Evolutionary conservation across 2,113 vertebrate species (phyloP), one percentile per base, ranked within the genome.

Genomic region (Tylochromis polylepis): DNA sequence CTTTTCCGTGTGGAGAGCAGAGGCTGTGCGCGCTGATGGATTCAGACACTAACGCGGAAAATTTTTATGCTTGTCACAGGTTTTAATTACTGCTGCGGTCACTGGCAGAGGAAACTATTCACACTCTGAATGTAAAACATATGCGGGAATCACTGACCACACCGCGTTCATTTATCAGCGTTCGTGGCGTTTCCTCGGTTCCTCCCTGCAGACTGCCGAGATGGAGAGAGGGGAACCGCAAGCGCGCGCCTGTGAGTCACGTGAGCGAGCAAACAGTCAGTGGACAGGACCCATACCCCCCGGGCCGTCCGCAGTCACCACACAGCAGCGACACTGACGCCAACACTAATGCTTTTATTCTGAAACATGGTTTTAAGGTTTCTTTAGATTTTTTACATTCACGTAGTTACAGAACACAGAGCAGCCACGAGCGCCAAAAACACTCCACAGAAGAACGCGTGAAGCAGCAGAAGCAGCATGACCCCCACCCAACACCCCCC

Each of bases 331-430:
- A 53, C 11, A 77, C 72, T n/a, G 46, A 31, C 18, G n/a, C 53
- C 58, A 62, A 59, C 85, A 81, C 56, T 34, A 1, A 62, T 8
- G 9, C 3, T 53, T 89, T 91, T 91, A 90, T 86, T 91, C n/a
- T 82, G 34, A 82, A 81, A 86, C 34, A 85, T 14, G 10, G 53
- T 57, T 75, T 62, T 70, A 83, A 86, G 43, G 83, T 85, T 67
- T 38, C 29, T 51, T 31, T 80, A 51, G 57, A 67, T 27, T 49
- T 34, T 57, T 75, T 85, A 90, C 87, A 93, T 90, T 89, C 91
- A 91, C 14, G 34, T 34, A 87, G n/a, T 82, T 57, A 87, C 67
- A 65, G 53, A 59, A 79, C 27, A 89, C 81, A 85, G 46, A 88
- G 9, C 83, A 79, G 72, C 87, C 51, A 87, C 72, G 29, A 77